Evolutionary conservation across 2,888 invertebrate species (phyloP), one percentile per base, ranked within the genome.

Genomic region (Abrostola tripartita): DNA sequence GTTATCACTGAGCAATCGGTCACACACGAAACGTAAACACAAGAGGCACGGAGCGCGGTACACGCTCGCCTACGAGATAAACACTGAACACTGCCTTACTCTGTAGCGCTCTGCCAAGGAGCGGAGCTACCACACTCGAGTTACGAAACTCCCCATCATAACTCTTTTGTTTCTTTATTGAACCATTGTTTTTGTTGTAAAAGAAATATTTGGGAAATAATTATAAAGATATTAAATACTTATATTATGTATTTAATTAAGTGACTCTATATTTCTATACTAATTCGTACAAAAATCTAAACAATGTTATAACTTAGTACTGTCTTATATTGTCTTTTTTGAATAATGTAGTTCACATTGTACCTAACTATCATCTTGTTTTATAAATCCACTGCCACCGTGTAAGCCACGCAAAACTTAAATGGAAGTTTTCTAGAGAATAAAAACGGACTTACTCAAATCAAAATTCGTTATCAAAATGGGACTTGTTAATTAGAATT

Each of bases 1-100:
- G 85, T 88, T 92, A 91, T 92, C 93, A 92, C 91, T 85, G 59
- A 55, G 77, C 78, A 78, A 84, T 70, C 76, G 52, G 76, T 75
- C 86, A 85, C 83, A 78, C 85, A 85, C 85, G 86, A 84, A 72
- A 83, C 72, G 85, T 88, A 88, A 88, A 89, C 88, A 90, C 86
- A 54, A 58, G 65, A 53, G 61, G 59, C 53, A 66, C 64, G 62
- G 66, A 62, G 70, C 76, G 75, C 78, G 72, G 68, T 71, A 69
- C 81, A 74, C 81, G 79, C 74, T 80, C 81, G 74, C 79, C 79
- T 74, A 66, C 74, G 83, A 88, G 87, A 90, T 90, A 87, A 88
- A 79, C 72, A 76, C 81, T 79, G 71, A 64, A 65, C 60, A 65
- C 65, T 71, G 65, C 66, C 68, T 67, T 66, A 65, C 70, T 72